Evolutionary conservation across 2,888 invertebrate genomes (phyloP), one percentile per base, ranked within the genome.

Genomic region (Tetranychus truncatus): DNA sequence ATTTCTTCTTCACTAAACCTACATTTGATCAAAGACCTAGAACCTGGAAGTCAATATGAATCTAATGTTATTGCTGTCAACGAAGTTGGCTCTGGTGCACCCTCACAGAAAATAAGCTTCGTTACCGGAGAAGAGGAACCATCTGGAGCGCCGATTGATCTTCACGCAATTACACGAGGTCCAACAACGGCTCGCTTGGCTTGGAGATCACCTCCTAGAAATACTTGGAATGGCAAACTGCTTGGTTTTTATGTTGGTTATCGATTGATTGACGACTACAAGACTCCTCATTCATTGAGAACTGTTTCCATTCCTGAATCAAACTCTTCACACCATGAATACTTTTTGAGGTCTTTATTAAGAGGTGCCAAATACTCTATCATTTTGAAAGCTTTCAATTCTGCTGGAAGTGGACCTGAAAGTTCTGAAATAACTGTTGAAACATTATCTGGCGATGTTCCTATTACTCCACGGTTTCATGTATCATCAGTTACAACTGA

Each of bases 61-160:
- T 67, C 79, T 69, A 76, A 77, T 20, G 76, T 80, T 11, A 77
- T 79, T 21, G 80, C 79, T 15, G 79, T 79, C 71, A 80, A 80
- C 66, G 78, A 79, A 7, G 79, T 80, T 18, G 80, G 80, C 0
- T 69, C 78, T 9, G 77, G 80, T 15, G 77, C 77, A 45, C 77
- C 80, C 1, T 78, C 79, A 9, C 77, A 78, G 24, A 76, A 77
- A 3, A 76, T 80, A 3, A 75, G 75, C 1, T 78, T 80, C 55
- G 71, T 76, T 6, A 80, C 80, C 0, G 79, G 79, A 24, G 79
- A 79, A 67, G 80, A 80, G 78, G 79, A 79, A 65, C 79, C 79
- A 34, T 74, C 76, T 18, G 78, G 77, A 9, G 75, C 78, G 9
- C 79, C 79, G 9, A 72, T 78, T 74, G 79, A 79, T 72, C 77